These are phyloP conservation scores for Enteromius unitaeniatus DNA, from an alignment of 2,797 vertebrate genomes.

Conservation along the genomic window DNA sequence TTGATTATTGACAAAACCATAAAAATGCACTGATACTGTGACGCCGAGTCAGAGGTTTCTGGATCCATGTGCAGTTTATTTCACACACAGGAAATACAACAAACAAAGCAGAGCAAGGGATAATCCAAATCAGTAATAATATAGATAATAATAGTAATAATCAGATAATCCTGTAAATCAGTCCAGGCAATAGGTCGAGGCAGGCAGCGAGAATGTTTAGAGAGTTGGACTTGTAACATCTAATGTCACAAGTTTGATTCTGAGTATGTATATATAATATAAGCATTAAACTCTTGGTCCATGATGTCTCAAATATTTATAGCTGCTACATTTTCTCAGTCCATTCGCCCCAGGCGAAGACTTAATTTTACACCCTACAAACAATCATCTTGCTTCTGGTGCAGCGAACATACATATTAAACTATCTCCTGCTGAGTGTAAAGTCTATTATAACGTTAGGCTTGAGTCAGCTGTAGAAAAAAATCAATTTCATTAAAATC, in stretches of 20 bases:
- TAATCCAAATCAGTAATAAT: too few species aligned
- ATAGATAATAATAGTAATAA: too few species aligned
- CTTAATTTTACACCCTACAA: background rate
- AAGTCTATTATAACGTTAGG: background rate
- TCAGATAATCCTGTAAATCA: too few species aligned
- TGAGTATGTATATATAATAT: background rate
- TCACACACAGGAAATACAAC: too few species aligned
- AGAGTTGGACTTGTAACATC: too few species aligned
- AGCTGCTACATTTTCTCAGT: background rate
- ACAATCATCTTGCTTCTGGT: background rate
- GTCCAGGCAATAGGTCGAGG: too few species aligned
- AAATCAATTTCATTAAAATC: background rate
- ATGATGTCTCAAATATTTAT: background rate
- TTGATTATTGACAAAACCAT: too few species aligned
- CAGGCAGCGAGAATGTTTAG: too few species aligned
- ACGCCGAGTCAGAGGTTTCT: too few species aligned
- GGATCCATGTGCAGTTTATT: too few species aligned
- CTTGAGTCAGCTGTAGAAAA: background rate
- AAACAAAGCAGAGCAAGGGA: too few species aligned
- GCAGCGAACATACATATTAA: background rate
- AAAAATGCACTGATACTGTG: too few species aligned
- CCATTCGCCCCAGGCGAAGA: background rate
- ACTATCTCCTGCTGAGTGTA: background rate
- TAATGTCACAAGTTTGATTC: background rate
- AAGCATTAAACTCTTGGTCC: background rate